These are phyloP conservation scores for Falco columbarius DNA, from an alignment of 2,797 vertebrate species.

Conservation along the genomic window DNA sequence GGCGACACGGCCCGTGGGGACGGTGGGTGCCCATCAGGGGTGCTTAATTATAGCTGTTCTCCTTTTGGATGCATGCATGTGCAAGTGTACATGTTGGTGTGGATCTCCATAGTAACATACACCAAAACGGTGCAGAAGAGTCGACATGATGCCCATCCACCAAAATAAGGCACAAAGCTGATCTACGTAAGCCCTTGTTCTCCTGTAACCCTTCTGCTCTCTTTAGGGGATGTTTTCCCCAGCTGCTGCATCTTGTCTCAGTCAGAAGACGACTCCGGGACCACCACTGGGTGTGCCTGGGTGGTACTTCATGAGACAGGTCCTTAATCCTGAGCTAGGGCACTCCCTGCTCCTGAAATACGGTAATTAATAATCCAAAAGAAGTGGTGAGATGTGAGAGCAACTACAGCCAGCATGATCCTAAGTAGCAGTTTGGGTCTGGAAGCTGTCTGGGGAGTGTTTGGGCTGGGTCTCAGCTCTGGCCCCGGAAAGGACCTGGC, in stretches of 20 bases:
- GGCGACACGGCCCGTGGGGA: neutral
- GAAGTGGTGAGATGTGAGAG: neutral
- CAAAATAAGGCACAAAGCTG: neutral
- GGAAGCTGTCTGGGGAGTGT: neutral
- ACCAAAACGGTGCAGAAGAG: neutral
- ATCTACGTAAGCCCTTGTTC: neutral
- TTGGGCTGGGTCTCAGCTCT: neutral
- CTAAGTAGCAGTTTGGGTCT: neutral
- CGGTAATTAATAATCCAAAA: neutral
- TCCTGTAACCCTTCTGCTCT: neutral
- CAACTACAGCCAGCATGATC: neutral
- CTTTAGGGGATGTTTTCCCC: neutral
- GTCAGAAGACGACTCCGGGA: neutral
- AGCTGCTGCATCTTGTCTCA: neutral
- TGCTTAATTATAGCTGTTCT: neutral
- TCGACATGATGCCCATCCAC: neutral
- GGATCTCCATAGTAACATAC: too few relatives aligned
- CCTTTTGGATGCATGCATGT: neutral
- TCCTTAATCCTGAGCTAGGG: neutral
- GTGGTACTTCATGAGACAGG: neutral
- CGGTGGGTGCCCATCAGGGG: fast-evolving
- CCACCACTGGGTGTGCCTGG: neutral
- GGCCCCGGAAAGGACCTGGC: neutral
- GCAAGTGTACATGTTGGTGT: fast-evolving
- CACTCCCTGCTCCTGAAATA: neutral